Conservation (phyloP, 2,797 vertebrate species). For the Trematomus bernacchii region DNA sequence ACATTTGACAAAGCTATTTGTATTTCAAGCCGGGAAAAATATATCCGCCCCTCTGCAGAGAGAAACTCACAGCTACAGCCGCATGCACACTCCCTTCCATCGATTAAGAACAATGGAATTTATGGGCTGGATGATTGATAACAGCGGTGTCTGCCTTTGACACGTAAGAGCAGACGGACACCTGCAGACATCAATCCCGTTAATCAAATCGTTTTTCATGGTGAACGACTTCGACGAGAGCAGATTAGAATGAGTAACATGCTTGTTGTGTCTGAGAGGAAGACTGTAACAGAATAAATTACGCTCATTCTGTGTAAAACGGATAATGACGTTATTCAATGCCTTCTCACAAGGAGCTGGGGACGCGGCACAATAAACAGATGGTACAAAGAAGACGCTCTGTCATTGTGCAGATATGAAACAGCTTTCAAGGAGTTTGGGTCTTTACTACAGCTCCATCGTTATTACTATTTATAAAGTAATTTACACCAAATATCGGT, state of each 20-base stretch:
- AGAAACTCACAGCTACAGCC: not conserved
- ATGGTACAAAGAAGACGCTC: constrained; percentile 2
- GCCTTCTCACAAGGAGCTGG: constrained; percentile 16
- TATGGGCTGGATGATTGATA: constrained; percentile 17
- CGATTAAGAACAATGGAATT: constrained; percentile 11
- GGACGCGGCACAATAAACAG: constrained; percentile 24
- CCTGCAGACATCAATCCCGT: constrained; percentile 11
- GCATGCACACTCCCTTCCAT: not conserved
- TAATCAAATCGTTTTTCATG: constrained; percentile 36
- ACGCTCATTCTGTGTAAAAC: constrained; percentile 4
- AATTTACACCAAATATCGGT: not conserved
- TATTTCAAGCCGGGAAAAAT: too few relatives aligned
- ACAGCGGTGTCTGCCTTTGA: not conserved
- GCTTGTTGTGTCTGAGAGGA: constrained; percentile 8
- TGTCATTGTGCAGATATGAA: constrained; percentile 3
- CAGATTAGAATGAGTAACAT: constrained; percentile 16
- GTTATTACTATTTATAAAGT: not conserved
- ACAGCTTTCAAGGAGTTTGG: not conserved
- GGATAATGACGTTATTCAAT: constrained; percentile 45
- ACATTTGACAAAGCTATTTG: too few relatives aligned
- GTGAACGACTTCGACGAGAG: not conserved
- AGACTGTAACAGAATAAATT: constrained; percentile 18
- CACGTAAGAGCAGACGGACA: not conserved
- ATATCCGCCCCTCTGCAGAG: not conserved
- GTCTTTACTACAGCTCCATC: not conserved